Conservation (phyloP, 2,888 invertebrate genomes). For the Drosophila colorata region DNA sequence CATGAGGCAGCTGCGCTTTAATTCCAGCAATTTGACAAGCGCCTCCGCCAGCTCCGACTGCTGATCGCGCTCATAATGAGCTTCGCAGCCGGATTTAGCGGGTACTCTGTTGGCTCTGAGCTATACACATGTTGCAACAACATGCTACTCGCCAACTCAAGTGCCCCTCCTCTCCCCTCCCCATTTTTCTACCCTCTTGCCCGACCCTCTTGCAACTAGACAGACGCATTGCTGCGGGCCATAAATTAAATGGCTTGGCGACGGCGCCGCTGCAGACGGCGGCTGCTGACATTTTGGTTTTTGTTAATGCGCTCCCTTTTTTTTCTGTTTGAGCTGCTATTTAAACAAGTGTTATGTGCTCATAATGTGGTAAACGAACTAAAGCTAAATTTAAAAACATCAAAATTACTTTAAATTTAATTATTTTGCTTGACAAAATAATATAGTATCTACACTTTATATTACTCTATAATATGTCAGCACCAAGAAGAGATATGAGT, state of each 20-base stretch:
- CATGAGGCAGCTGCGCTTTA: slow-evolving; percentile 47
- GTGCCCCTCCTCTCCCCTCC: too few relatives aligned
- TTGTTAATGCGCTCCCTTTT: slow-evolving; percentile 14
- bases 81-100: slow-evolving; percentile 34
- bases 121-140: slow-evolving; percentile 58
- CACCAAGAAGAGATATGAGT: too few relatives aligned
- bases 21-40: slow-evolving; percentile 72
- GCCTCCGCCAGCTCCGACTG: slow-evolving; percentile 29
- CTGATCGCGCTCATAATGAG: slow-evolving; percentile 63
- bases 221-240: slow-evolving; percentile 58
- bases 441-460: too few relatives aligned
- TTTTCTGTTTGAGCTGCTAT: slow-evolving; percentile 5
- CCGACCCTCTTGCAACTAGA: slow-evolving; percentile 25
- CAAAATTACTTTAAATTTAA: not conserved
- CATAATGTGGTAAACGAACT: not conserved
- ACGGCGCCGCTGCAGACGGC: slow-evolving; percentile 4
- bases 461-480: too few relatives aligned
- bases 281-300: slow-evolving; percentile 37
- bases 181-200: too few relatives aligned
- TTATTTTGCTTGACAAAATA: too few relatives aligned
- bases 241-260: slow-evolving; percentile 66
- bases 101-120: slow-evolving; percentile 21
- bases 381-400: not conserved
- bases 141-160: slow-evolving; percentile 14
- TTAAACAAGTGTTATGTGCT: slow-evolving; percentile 8